A percentile compares a stretch with the other conserved stretches of the same genome.
Evolutionary conservation across 2,888 invertebrate genomes (phyloP).

Genomic region (Drosophila sordidula): DNA sequence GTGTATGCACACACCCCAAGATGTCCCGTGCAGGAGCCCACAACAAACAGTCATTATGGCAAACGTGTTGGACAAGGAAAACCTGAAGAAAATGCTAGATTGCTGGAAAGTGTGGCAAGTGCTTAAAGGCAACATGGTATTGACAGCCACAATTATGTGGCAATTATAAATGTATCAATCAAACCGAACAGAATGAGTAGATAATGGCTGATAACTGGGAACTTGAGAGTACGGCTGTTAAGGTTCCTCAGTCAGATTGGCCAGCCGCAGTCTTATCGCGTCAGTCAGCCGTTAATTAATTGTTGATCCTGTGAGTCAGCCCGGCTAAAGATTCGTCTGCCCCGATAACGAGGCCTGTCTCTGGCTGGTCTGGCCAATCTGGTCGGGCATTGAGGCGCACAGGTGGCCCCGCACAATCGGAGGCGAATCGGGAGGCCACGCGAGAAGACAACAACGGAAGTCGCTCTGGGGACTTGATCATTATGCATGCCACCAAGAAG

Average conservation of each 20-base stretch:
- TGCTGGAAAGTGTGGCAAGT: conserved; percentile 60
- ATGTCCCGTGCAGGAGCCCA: conserved; percentile 9
- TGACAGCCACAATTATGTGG: conserved; percentile 53
- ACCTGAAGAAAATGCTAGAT: conserved; percentile 2
- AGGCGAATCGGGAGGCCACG: conserved; percentile 57
- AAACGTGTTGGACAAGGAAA: conserved; percentile 36
- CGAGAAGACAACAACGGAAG: conserved; percentile 63
- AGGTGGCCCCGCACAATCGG: conserved; percentile 63
- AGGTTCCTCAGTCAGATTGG: not conserved
- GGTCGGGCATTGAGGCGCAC: conserved; percentile 20
- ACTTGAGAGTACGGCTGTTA: not conserved
- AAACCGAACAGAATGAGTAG: conserved; percentile 25
- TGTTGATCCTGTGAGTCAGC: conserved; percentile 23
- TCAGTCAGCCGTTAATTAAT: conserved; percentile 26
- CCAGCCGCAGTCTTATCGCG: conserved; percentile 6
- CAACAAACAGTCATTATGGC: conserved; percentile 49
- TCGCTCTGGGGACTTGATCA: conserved; percentile 63
- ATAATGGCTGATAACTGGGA: not conserved
- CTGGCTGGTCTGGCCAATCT: conserved; percentile 15
- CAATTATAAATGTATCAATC: conserved; percentile 74
- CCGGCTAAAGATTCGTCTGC: not conserved
- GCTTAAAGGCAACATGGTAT: conserved; percentile 62
- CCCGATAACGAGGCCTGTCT: conserved; percentile 21
- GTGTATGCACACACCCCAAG: conserved; percentile 34
- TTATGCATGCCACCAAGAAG: conserved; percentile 69